Evolutionary conservation across 2,113 vertebrate genomes (phyloP), one percentile per base, ranked within the genome.

Genomic region (Australoheros scitulus): DNA sequence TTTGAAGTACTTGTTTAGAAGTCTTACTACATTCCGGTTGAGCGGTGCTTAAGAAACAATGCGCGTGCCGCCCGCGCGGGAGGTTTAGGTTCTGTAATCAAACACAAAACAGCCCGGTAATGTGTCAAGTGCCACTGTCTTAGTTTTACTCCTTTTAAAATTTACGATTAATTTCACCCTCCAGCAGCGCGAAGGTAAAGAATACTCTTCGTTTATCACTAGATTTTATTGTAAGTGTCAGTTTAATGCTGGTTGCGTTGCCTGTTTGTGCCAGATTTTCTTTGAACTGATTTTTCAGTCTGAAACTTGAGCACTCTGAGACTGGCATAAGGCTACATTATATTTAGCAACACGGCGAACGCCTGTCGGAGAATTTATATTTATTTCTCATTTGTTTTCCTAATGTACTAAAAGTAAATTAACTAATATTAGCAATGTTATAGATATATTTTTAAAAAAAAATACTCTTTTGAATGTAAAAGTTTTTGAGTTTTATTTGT

Each of bases 101-200:
- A 75, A 59, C 61, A 17, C 20, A 4, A 2, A 3, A 11, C 7
- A 29, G 59, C 38, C 26, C 2, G 7, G 9, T 32, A 61, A 18
- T n/a, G 17, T 24, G 34, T 60, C 20, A 74, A 34, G 55, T 2
- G 63, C 17, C 29, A 47, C n/a, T 82, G 34, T 5, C 55, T 34
- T 22, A 50, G 9, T 4, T 18, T 79, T 20, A 47, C 7, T 13
- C 3, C 11, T 3, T 61, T 36, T 47, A 61, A 64, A 83, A 57
- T 77, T 36, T 55, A 57, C 32, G 7, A 0, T 2, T 17, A 32
- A 6, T 11, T 11, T 24, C 8, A 22, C 13, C 36, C 15, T 26
- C 0, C 3, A 18, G 50, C 8, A 50, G 34, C 38, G 17, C 50
- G 5, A 55, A 91, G 89, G 91, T 88, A 88, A 87, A 41, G 1